These are phyloP conservation scores for Sicus ferrugineus DNA, from an alignment of 2,888 invertebrate species.

Conservation along the genomic window DNA sequence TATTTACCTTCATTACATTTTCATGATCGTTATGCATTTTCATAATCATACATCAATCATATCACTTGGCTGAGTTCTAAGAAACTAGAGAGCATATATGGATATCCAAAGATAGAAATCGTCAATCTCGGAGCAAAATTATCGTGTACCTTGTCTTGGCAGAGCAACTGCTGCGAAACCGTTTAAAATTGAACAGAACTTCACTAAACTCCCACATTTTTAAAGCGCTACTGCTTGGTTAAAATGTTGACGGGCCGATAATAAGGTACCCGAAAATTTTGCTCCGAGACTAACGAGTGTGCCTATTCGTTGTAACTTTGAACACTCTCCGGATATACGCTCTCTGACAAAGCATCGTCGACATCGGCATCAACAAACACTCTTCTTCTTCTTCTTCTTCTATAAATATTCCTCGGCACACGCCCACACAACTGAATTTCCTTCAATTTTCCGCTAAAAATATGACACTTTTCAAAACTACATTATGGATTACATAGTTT, in stretches of 20 bases:
- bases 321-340: background rate
- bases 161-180: too few species aligned
- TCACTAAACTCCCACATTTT: too few species aligned
- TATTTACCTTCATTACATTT: background rate
- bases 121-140: too few species aligned
- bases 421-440: background rate
- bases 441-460: background rate
- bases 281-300: too few species aligned
- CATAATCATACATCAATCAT: background rate
- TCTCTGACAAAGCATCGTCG: background rate
- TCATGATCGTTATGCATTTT: background rate
- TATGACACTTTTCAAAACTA: background rate
- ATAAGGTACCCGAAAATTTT: too few species aligned
- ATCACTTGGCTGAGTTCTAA: conserved; percentile 1
- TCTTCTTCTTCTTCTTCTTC: background rate
- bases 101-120: too few species aligned
- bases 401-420: background rate
- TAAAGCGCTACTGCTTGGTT: too few species aligned
- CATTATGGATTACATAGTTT: background rate
- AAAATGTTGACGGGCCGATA: too few species aligned
- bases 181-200: background rate
- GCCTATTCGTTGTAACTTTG: background rate
- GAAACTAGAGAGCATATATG: too few species aligned
- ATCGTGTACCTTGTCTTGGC: background rate
- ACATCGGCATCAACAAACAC: background rate